Evolutionary conservation across 2,113 vertebrate species (phyloP).

Genomic region (Trematocara stigmaticum): DNA sequence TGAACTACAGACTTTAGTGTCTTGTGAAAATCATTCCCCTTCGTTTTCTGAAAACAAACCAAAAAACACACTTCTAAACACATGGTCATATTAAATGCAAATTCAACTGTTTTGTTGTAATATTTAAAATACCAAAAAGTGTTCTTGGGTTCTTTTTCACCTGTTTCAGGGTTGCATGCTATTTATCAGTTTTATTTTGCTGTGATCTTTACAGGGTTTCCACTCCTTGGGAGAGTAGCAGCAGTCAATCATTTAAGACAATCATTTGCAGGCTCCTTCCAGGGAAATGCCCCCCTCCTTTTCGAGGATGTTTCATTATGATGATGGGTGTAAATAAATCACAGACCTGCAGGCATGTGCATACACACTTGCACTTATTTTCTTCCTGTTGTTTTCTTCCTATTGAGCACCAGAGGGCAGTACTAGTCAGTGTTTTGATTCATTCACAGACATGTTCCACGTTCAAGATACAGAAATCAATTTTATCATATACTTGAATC

Average conservation of each 20-base stretch:
- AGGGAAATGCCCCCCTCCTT: neutral
- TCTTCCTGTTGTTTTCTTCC: neutral
- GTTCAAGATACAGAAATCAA: neutral
- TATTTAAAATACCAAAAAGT: neutral
- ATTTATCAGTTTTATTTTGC: neutral
- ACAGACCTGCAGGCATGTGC: neutral
- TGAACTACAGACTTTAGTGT: neutral
- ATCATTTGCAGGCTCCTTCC: neutral
- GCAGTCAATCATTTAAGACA: neutral
- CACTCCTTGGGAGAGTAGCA: neutral
- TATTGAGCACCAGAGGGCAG: constrained; percentile 5
- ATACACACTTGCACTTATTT: neutral
- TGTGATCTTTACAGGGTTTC: neutral
- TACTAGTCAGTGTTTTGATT: neutral
- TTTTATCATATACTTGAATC: neutral
- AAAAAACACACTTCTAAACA: neutral
- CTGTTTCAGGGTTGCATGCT: neutral
- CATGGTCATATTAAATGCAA: too few relatives aligned
- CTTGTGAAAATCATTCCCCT: neutral
- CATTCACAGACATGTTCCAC: neutral
- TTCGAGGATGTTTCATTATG: neutral
- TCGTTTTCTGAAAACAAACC: neutral
- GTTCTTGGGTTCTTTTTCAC: neutral
- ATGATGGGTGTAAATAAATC: neutral
- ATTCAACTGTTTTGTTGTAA: too few relatives aligned